Percentiles rank a stretch among this genome's conserved stretches.
Evolutionary conservation across 1,140 invertebrate genomes (phyloP).

Genomic region (Holcopasites calliopsidis): DNA sequence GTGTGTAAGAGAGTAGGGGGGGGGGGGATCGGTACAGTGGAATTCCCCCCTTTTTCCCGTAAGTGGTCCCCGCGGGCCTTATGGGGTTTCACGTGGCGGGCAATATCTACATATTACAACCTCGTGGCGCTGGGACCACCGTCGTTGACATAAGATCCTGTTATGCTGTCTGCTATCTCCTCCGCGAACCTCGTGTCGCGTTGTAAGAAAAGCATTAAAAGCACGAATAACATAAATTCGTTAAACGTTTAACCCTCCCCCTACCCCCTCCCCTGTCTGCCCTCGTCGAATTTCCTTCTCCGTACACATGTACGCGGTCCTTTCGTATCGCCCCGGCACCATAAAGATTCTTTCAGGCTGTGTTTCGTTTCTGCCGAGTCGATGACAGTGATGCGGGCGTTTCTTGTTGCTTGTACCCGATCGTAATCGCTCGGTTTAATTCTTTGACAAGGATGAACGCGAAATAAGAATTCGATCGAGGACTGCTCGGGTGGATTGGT

Average conservation of each 20-base stretch:
- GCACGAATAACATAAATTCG: slow-evolving; percentile 68
- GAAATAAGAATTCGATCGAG: neutral
- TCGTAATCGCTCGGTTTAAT: slow-evolving; percentile 26
- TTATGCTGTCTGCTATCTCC: slow-evolving; percentile 70
- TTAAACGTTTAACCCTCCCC: slow-evolving; percentile 15
- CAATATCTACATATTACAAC: slow-evolving; percentile 70
- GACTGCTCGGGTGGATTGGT: neutral
- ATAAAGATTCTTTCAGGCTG: neutral
- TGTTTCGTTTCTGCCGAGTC: neutral
- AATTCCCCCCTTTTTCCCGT: slow-evolving; percentile 62
- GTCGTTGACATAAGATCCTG: slow-evolving; percentile 72
- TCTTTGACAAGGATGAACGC: neutral
- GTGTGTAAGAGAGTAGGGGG: neutral
- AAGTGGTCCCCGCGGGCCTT: slow-evolving; percentile 66
- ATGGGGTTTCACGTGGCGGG: slow-evolving; percentile 66
- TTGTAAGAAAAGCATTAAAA: slow-evolving; percentile 68
- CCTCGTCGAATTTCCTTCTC: slow-evolving; percentile 10
- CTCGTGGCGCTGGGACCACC: slow-evolving; percentile 69
- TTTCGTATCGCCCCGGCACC: slow-evolving; percentile 1
- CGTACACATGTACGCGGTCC: neutral
- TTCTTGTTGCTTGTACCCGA: slow-evolving; percentile 20
- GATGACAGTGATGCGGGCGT: slow-evolving; percentile 15
- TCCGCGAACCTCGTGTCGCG: slow-evolving; percentile 59
- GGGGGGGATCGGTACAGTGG: neutral
- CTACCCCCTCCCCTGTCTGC: neutral